Conservation (phyloP, 1,140 invertebrate genomes). For the Caenorhabditis tropicalis region DNA sequence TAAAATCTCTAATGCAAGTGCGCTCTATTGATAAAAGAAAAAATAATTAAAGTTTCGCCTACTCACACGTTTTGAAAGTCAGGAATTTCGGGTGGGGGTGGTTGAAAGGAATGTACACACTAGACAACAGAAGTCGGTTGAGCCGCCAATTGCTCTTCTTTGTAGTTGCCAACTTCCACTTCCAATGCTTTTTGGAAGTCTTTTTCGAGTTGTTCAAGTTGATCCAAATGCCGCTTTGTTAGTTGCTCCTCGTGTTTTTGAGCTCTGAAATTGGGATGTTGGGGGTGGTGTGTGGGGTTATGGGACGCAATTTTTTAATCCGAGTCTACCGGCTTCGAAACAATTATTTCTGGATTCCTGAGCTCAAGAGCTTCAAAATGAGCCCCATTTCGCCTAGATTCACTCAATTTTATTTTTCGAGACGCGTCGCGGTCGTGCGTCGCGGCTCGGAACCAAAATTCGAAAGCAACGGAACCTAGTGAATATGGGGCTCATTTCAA, state of each 20-base stretch:
- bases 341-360: no score
- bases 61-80: constrained; percentile 5
- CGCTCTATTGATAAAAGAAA: neutral
- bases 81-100: neutral
- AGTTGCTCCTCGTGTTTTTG: constrained; percentile 91
- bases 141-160: constrained; percentile 50
- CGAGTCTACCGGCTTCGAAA: no score
- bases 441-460: no score
- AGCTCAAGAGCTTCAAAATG: no score
- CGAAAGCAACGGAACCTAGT: no score
- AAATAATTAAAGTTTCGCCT: neutral
- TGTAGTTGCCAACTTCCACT: constrained; percentile 39
- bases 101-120: neutral
- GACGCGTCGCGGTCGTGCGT: no score
- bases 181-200: constrained; percentile 33
- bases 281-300: no score
- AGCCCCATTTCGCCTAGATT: no score
- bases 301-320: no score
- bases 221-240: constrained; percentile 88
- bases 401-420: no score
- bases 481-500: no score
- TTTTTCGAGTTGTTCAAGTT: constrained; percentile 73
- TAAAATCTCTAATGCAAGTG: neutral
- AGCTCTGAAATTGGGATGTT: constrained; percentile 60
- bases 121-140: constrained; percentile 45